phyloP scores from a whole-genome alignment of 2,888 invertebrate species.

The Meiosimyza decipiens region DNA sequence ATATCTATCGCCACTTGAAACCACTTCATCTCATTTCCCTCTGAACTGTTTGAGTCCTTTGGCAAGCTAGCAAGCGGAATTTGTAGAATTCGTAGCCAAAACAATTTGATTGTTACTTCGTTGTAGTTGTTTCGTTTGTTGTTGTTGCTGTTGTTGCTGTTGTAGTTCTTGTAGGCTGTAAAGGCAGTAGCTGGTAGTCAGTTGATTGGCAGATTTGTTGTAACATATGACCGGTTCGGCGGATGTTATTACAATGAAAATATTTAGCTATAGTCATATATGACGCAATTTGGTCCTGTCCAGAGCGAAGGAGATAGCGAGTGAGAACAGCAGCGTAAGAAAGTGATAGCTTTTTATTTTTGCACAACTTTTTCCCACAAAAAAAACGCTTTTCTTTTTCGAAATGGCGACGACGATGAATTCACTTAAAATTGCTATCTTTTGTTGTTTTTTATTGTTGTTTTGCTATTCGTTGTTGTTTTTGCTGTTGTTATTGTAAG shows the following conservation, averaged over 20 bases:
- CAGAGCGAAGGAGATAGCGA: background rate
- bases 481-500: conserved; percentile 14
- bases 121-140: background rate
- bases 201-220: background rate
- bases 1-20: conserved; percentile 68
- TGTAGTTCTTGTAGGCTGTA: conserved; percentile 14
- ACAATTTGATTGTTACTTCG: conserved; percentile 18
- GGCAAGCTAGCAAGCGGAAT: conserved; percentile 36
- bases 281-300: background rate
- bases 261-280: conserved; percentile 10
- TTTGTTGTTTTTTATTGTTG: background rate
- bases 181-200: conserved; percentile 20
- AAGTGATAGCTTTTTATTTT: conserved; percentile 30
- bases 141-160: conserved; percentile 30
- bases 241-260: conserved; percentile 37
- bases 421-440: no score
- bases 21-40: conserved; percentile 69
- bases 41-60: conserved; percentile 57
- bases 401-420: no score
- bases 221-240: conserved; percentile 17
- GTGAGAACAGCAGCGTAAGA: background rate
- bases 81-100: conserved; percentile 1
- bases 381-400: no score
- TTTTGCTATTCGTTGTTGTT: background rate
- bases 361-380: conserved; percentile 17